A percentile compares a stretch with the other conserved stretches of the same genome.
These are phyloP conservation scores for Odontocolon sp. DNA, from an alignment of 2,888 invertebrate genomes.

Conservation along the genomic window DNA sequence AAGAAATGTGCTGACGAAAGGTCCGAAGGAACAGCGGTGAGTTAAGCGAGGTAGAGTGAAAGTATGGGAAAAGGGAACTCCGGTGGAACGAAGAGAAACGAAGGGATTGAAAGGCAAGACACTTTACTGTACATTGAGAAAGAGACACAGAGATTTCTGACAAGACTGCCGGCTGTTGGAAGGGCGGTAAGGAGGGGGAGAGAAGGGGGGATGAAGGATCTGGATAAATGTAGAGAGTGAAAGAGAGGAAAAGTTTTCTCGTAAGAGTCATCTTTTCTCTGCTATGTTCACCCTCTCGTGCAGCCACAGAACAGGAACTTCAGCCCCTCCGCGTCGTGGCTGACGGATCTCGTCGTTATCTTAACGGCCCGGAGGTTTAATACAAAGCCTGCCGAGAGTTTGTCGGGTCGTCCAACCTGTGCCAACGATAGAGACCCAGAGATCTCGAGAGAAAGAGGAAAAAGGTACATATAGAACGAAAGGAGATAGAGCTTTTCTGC, in stretches of 20 bases:
- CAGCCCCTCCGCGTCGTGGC: conserved; percentile 35
- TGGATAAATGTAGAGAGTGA: conserved; percentile 29
- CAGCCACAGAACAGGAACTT: conserved; percentile 4
- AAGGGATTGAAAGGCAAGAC: conserved; percentile 5
- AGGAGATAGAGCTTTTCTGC: neutral
- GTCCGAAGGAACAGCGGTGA: neutral
- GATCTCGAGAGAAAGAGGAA: neutral
- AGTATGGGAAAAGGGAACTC: neutral
- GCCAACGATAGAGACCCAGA: conserved; percentile 12
- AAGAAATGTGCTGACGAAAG: neutral
- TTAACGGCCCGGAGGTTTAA: conserved; percentile 62
- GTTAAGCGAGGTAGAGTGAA: neutral
- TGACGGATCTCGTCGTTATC: conserved; percentile 65
- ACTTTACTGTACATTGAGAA: neutral
- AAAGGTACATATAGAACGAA: neutral
- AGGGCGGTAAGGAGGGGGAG: neutral
- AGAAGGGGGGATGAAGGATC: conserved; percentile 17
- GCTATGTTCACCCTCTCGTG: neutral
- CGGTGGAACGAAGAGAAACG: conserved; percentile 43
- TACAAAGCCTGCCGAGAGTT: conserved; percentile 51
- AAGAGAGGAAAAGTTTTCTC: conserved; percentile 39
- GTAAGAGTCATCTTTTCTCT: conserved; percentile 31
- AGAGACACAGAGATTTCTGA: conserved; percentile 40
- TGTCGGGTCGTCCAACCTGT: conserved; percentile 28
- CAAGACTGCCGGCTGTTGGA: conserved; percentile 18